Evolutionary conservation across 2,888 invertebrate genomes (phyloP), one percentile per base, ranked within the genome.

Genomic region (Xanthorhoe spadicearia): DNA sequence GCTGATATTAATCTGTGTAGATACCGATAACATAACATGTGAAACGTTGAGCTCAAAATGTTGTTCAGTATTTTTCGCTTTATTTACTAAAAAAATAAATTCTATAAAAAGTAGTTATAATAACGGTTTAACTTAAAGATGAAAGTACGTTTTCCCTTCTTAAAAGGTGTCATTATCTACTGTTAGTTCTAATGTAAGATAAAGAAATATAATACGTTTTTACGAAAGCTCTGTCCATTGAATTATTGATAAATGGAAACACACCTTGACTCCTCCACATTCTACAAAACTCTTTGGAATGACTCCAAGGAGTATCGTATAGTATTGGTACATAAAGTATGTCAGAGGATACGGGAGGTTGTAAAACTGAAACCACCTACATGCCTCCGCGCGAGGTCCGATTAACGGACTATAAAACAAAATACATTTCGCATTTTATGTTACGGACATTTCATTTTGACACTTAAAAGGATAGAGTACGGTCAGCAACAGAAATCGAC

Each of bases 381-480:
- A 43, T 43, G 13, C 38, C 38, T 43, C 35, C 65, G 54, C 32
- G 49, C 43, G 32, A 19, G 64, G 46, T 50, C 38, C 49, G 49
- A 61, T 59, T 50, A 48, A 48, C 55, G 9, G 43, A 56, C 60
- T 46, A 60, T 63, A 67, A 67, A 67, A 67, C 59, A 51, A 38
- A 67, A 55, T 59, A 61, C 32, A 55, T 52, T 48, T 38, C 32
- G 28, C 61, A 61, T 58, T 53, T 66, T 61, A 61, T 62, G 57
- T 57, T 49, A 52, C 48, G 49, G 50, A 28, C 57, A 58, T 50
- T 61, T 61, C 57, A 66, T 66, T 61, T 61, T 57, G 46, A 43
- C 17, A 51, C 23, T 23, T 52, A 52, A 13, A 10, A 43, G 38
- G 38, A 43, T 43, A 13, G 13, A 2, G 38, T 43, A 43, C 38